Percentiles rank a stretch among this genome's conserved stretches.
These are phyloP conservation scores for Cheirogaleus medius DNA, from an alignment of 2,113 vertebrate species.

Conservation along the genomic window DNA sequence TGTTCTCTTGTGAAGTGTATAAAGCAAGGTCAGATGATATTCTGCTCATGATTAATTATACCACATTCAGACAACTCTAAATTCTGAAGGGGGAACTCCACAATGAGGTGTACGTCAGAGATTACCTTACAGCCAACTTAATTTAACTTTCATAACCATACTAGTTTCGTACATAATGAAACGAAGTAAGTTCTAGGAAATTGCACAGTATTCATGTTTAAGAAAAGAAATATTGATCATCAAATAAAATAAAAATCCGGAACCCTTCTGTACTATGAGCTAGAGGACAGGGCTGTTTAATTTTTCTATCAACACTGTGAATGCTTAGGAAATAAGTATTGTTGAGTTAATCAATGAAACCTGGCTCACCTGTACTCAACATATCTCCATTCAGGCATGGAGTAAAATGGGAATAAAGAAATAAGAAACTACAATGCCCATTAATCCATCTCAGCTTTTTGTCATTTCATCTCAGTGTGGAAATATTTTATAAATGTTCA, in stretches of 20 bases:
- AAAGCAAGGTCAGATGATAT: conserved; percentile 68
- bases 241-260: conserved; percentile 55
- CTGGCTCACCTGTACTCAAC: not conserved
- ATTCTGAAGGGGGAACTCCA: not conserved
- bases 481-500: conserved; percentile 60
- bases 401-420: not conserved
- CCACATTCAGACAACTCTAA: conserved; percentile 45
- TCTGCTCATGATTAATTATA: conserved; percentile 74
- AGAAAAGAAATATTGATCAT: conserved; percentile 43
- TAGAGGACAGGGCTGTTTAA: conserved; percentile 2
- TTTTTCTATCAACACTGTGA: conserved; percentile 30
- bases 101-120: conserved; percentile 30
- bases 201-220: not conserved
- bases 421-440: not conserved
- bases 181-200: conserved; percentile 37
- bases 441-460: conserved; percentile 27
- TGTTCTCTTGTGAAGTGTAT: conserved; percentile 53
- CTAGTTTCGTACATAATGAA: not conserved
- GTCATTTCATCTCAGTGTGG: conserved; percentile 13
- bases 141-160: conserved; percentile 4
- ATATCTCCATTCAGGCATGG: not conserved
- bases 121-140: conserved; percentile 33
- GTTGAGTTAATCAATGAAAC: conserved; percentile 52
- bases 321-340: conserved; percentile 19
- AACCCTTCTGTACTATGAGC: not conserved